Percentiles rank a stretch among this genome's conserved stretches.
Conservation (phyloP, 2,888 invertebrate species). For the Seira sanloemensis region DNA sequence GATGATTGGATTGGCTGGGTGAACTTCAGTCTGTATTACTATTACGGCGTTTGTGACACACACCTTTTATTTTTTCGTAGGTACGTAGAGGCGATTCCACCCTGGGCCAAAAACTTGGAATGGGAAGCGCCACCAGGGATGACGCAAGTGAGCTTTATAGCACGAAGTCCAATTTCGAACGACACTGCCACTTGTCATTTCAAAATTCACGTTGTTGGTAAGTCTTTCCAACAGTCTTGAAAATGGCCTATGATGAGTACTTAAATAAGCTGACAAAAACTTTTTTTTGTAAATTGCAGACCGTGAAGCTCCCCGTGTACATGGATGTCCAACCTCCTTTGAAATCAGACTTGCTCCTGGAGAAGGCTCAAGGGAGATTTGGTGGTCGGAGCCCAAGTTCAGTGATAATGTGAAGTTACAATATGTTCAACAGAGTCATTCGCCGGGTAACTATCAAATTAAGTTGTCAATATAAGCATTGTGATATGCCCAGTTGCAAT, state of each 20-base stretch:
- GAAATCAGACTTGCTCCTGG: constrained; percentile 79
- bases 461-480: too few relatives aligned
- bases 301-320: constrained; percentile 79
- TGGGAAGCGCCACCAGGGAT: constrained; percentile 80
- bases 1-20: neutral
- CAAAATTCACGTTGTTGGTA: constrained; percentile 80
- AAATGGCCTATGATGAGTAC: neutral
- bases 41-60: neutral
- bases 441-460: constrained; percentile 74
- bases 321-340: constrained; percentile 81
- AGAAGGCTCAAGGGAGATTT: constrained; percentile 79
- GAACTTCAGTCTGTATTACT: neutral
- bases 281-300: constrained; percentile 75
- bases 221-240: constrained; percentile 62
- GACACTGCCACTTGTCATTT: constrained; percentile 80
- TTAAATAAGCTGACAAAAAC: too few relatives aligned
- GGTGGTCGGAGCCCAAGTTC: constrained; percentile 83
- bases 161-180: constrained; percentile 79
- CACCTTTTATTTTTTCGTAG: constrained; percentile 75
- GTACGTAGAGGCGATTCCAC: constrained; percentile 80
- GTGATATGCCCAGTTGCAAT: too few relatives aligned
- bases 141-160: constrained; percentile 80
- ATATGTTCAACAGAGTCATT: constrained; percentile 76
- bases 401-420: constrained; percentile 79
- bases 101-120: constrained; percentile 81